Conservation (phyloP, 2,797 vertebrate genomes). For the Helostoma temminkii region DNA sequence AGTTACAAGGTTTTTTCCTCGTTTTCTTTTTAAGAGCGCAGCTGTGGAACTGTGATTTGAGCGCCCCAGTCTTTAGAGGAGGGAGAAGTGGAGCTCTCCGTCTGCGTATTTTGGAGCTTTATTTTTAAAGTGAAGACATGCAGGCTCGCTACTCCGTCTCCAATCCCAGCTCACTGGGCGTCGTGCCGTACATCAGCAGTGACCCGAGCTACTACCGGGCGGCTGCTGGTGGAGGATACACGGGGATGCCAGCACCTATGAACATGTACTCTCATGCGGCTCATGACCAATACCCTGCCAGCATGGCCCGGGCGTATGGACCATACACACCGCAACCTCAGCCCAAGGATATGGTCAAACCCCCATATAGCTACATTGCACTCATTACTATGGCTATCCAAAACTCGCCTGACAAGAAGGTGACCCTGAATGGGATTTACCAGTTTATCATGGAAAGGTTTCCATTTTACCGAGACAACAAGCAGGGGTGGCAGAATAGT, state of each 20-base stretch:
- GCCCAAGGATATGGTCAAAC: conserved; percentile 98
- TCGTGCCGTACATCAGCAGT: conserved; percentile 96
- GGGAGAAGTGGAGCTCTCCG: conserved; percentile 69
- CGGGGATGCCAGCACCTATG: conserved; percentile 97
- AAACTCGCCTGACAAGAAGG: conserved; percentile 95
- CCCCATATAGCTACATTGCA: conserved; percentile 94
- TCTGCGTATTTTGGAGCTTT: conserved; percentile 68
- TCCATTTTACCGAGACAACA: conserved; percentile 95
- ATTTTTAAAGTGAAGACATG: conserved; percentile 84
- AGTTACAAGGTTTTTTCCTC: conserved; percentile 43
- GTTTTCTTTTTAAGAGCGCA: conserved; percentile 20
- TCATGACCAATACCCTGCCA: conserved; percentile 89
- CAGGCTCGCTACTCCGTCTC: conserved; percentile 98
- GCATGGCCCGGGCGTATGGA: conserved; percentile 92
- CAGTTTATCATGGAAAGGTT: conserved; percentile 98
- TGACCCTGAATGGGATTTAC: conserved; percentile 97
- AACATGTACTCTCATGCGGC: conserved; percentile 96
- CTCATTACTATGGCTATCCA: conserved; percentile 98
- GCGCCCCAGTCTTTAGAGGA: conserved; percentile 46
- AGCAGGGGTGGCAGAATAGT: conserved; percentile 95
- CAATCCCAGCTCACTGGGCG: conserved; percentile 97
- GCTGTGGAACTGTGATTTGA: conserved; percentile 62
- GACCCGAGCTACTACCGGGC: conserved; percentile 96
- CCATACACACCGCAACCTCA: conserved; percentile 92
- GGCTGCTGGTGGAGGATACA: conserved; percentile 92